Base-by-base conservation (phyloP, 2,888 invertebrate species). In the Lasioglossum vierecki region DNA sequence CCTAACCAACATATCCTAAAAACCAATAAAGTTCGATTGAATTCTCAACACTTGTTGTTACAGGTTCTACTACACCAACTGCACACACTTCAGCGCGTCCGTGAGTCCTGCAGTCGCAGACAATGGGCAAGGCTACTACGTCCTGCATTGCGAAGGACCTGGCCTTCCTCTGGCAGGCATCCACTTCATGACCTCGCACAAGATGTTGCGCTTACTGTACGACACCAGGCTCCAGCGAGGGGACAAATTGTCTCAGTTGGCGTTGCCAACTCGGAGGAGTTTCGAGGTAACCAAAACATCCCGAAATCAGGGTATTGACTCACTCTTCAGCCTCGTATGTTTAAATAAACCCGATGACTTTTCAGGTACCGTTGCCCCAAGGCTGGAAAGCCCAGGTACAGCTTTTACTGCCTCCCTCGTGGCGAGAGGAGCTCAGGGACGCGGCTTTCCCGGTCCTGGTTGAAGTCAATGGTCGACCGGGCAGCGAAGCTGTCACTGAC, bases 391-490 rank as follows among this genome's bases (percentile, higher is more conserved):
- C 98, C n/a, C 97, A 98, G 94, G 98, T 98, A 73, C 98, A 98
- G 95, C 95, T 99, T 88, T 95, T 98, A 78, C 95, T 99, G 92
- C 99, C 99, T 44, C 98, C 99, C 0, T 97, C 97, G 82, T 98
- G 98, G 97, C 96, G 98, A 66, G 98, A 97, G 93, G 98, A 98
- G 94, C 96, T 98, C 68, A 96, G 98, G 60, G 98, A 98, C 94
- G 98, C 98, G 70, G 98, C 98, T 80, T 98, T 98, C 95, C 98
- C 98, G 35, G 98, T 98, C 78, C 96, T 98, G 86, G 98, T 98
- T 84, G 98, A 98, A 96, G 98, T 98, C 97, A 98, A 99, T 95
- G 99, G 98, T 82, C 97, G 98, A 72, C 99, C 99, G 0, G 98
- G 98, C 68, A 98, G 98, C 91, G 98, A 98, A 95, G 97, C 98